These are phyloP conservation scores for Cheirogaleus medius DNA, from an alignment of 2,113 vertebrate species.

Conservation along the genomic window DNA sequence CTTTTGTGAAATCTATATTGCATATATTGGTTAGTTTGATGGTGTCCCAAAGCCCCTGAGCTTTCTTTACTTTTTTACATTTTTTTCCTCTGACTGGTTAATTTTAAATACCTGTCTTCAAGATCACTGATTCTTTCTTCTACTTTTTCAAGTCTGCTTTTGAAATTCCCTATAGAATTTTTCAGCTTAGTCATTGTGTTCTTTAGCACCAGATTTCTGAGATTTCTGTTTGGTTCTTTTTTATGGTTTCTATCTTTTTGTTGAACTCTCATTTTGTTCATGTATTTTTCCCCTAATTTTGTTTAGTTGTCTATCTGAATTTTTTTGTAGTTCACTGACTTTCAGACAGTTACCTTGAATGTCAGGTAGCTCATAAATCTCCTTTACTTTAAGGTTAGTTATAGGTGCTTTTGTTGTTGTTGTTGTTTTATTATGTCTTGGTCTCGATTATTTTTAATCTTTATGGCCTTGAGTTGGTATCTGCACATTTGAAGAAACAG, in stretches of 20 bases:
- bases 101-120: background rate
- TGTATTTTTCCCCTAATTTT: background rate
- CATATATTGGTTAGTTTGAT: background rate
- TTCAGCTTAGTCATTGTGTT: background rate
- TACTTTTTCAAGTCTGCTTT: background rate
- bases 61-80: background rate
- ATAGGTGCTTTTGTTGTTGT: background rate
- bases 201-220: background rate
- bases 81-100: background rate
- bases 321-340: background rate
- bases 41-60: background rate
- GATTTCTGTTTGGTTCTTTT: background rate
- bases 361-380: background rate
- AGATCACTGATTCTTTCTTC: background rate
- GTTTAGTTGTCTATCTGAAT: background rate
- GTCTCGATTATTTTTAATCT: background rate
- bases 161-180: background rate
- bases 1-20: background rate
- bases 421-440: background rate
- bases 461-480: background rate
- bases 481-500: background rate
- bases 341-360: background rate
- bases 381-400: background rate
- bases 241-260: background rate
- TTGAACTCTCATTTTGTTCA: background rate